A percentile compares a stretch with the other conserved stretches of the same genome.
These are phyloP conservation scores for Dasysyrphus albostriatus DNA, from an alignment of 2,888 invertebrate species.

Conservation along the genomic window DNA sequence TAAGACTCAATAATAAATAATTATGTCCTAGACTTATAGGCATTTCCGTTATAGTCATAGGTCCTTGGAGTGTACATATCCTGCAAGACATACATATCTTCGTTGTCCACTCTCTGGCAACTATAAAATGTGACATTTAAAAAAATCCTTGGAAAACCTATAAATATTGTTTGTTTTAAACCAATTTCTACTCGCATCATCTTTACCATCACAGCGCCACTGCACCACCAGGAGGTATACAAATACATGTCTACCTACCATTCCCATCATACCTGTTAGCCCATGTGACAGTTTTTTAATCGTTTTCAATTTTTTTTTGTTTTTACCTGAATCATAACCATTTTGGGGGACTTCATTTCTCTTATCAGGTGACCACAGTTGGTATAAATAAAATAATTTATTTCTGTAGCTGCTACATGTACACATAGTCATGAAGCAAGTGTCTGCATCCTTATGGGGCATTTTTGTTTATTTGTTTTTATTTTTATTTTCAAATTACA, in stretches of 20 bases:
- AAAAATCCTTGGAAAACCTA: conserved; percentile 70
- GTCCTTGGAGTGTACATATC: conserved; percentile 54
- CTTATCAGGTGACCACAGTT: conserved; percentile 66
- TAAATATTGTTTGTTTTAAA: conserved; percentile 43
- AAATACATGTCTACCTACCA: not conserved
- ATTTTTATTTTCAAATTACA: conserved; percentile 40
- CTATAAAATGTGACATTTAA: conserved; percentile 42
- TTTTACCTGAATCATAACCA: conserved; percentile 65
- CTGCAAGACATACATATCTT: conserved; percentile 40
- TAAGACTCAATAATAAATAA: conserved; percentile 73
- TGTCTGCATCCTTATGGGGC: conserved; percentile 52
- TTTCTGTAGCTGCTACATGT: conserved; percentile 44
- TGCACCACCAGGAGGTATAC: conserved; percentile 1
- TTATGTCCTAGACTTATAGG: conserved; percentile 34
- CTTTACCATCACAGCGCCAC: conserved; percentile 28
- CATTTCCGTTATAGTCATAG: conserved; percentile 65
- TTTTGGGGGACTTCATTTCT: conserved; percentile 50
- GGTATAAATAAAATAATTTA: conserved; percentile 64
- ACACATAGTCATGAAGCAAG: conserved; percentile 48
- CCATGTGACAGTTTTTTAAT: conserved; percentile 34
- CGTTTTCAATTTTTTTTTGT: not conserved
- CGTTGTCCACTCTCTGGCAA: not conserved
- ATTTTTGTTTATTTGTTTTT: conserved; percentile 67
- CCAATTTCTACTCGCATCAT: not conserved
- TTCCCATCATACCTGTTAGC: conserved; percentile 1